A percentile compares a stretch with the other conserved stretches of the same genome.
Conservation (phyloP, 2,113 vertebrate genomes). For the Isichthys henryi region DNA sequence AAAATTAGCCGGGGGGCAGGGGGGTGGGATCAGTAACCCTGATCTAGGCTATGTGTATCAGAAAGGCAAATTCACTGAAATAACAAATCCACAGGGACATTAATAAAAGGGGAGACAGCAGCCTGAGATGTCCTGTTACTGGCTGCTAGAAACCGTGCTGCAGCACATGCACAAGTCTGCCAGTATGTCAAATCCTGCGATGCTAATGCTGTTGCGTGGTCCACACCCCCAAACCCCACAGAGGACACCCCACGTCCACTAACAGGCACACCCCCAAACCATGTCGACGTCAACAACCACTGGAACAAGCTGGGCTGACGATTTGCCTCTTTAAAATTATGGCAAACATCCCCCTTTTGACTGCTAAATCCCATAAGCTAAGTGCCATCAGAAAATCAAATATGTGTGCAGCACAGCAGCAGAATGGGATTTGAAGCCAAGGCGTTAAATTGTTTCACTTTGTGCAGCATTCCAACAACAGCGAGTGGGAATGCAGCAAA, state of each 20-base stretch:
- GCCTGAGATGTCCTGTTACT: constrained; percentile 16
- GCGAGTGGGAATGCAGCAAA: not conserved
- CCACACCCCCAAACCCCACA: not conserved
- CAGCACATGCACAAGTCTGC: constrained; percentile 27
- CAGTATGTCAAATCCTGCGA: constrained; percentile 22
- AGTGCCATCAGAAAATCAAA: constrained; percentile 15
- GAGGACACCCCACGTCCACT: not conserved
- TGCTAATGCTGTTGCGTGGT: not conserved
- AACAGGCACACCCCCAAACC: not conserved
- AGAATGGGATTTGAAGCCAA: not conserved
- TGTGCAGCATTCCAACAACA: not conserved
- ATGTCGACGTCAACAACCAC: not conserved
- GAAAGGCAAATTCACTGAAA: not conserved
- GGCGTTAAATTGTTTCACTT: constrained; percentile 9
- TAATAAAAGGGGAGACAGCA: not conserved
- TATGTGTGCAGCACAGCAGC: not conserved
- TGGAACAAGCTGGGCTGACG: not conserved
- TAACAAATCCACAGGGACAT: not conserved
- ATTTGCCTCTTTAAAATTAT: not conserved
- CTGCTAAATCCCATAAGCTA: constrained; percentile 10
- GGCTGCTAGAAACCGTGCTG: constrained; percentile 27
- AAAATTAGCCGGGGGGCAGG: not conserved
- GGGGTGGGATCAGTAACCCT: not conserved
- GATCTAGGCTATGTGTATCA: not conserved
- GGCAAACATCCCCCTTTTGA: not conserved